phyloP scores from a whole-genome alignment of 2,888 invertebrate genomes.

The Aporophyla lueneburgensis region DNA sequence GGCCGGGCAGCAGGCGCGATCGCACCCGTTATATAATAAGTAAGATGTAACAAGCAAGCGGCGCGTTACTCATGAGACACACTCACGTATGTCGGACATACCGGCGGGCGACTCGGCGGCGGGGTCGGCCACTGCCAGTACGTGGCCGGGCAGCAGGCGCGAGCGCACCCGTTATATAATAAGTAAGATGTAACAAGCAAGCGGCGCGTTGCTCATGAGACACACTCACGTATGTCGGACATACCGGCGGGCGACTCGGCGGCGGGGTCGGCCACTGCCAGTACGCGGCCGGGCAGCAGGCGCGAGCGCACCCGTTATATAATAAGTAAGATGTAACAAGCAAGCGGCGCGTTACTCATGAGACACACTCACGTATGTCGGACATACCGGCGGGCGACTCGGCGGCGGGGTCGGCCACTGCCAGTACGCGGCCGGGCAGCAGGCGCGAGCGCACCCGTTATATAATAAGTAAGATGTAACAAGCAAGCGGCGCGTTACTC shows the following conservation, averaged over 20 bases:
- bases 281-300: constrained; percentile 92
- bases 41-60: constrained; percentile 1
- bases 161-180: constrained; percentile 86
- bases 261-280: constrained; percentile 92
- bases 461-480: constrained; percentile 6
- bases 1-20: constrained; percentile 92
- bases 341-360: constrained; percentile 21
- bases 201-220: constrained; percentile 32
- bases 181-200: neutral
- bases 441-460: constrained; percentile 90
- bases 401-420: constrained; percentile 91
- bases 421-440: constrained; percentile 93
- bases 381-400: constrained; percentile 86
- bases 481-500: constrained; percentile 6
- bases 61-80: constrained; percentile 39
- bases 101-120: constrained; percentile 85
- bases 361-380: constrained; percentile 84
- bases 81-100: constrained; percentile 88
- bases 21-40: constrained; percentile 83
- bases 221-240: constrained; percentile 86
- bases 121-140: constrained; percentile 92
- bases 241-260: constrained; percentile 85
- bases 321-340: constrained; percentile 4
- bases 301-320: constrained; percentile 89
- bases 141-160: constrained; percentile 92